Evolutionary conservation across 2,797 vertebrate species (phyloP).

Genomic region (Odontamblyopus lacepedii): DNA sequence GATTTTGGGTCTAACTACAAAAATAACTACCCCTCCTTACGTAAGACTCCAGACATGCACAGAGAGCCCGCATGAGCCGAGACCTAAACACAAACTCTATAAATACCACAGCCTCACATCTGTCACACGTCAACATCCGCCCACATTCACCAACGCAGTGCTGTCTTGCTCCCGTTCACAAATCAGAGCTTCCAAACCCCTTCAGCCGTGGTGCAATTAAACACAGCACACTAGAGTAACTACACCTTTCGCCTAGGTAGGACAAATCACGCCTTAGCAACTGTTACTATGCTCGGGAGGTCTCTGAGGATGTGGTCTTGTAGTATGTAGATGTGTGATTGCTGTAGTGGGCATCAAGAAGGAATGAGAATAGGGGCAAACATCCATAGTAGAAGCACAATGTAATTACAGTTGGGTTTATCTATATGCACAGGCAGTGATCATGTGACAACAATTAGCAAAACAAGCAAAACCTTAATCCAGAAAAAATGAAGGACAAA

Average conservation of each 20-base stretch:
- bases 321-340: constrained; percentile 9
- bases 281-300: constrained; percentile 3
- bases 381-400: not conserved
- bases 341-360: not conserved
- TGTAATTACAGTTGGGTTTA: not conserved
- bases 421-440: not conserved
- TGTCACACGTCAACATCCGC: constrained; percentile 11
- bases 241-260: not conserved
- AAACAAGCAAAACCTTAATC: not conserved
- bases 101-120: constrained; percentile 1
- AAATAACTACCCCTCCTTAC: not conserved
- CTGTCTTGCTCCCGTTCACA: constrained; percentile 1
- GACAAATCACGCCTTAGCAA: constrained; percentile 13
- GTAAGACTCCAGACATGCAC: not conserved
- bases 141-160: not conserved
- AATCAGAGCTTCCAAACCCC: constrained; percentile 2
- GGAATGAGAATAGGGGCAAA: not conserved
- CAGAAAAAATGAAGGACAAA: not conserved
- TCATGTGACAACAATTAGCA: not conserved
- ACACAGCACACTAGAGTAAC: not conserved
- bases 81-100: constrained; percentile 12
- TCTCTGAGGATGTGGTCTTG: constrained; percentile 1
- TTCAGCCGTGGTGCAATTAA: not conserved
- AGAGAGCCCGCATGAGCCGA: not conserved
- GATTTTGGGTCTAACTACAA: not conserved